phyloP scores from a whole-genome alignment of 2,888 invertebrate genomes.

The Antitype chi region DNA sequence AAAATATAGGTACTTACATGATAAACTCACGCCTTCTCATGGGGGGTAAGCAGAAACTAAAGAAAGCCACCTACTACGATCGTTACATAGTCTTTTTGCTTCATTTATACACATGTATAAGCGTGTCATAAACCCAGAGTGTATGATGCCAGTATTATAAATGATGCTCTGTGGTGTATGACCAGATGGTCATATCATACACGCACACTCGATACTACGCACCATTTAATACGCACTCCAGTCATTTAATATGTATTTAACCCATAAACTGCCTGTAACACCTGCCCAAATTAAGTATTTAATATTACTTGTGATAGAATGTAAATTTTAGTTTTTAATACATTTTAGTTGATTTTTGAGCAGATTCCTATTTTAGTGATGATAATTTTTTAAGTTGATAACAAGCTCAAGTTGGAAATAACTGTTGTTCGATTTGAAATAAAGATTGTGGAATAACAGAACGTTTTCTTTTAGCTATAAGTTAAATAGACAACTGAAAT shows the following conservation, averaged over 20 bases:
- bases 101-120: background rate
- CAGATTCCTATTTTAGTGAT: conserved; percentile 60
- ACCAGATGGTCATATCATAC: background rate
- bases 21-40: background rate
- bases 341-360: conserved; percentile 24
- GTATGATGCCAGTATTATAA: no score
- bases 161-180: no score
- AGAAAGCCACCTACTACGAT: background rate
- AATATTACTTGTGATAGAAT: conserved; percentile 16
- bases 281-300: conserved; percentile 14
- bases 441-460: conserved; percentile 48
- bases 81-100: background rate
- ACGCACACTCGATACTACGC: background rate
- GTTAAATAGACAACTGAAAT: conserved; percentile 26
- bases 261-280: background rate
- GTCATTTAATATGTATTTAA: background rate
- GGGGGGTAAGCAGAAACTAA: background rate
- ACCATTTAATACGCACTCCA: background rate
- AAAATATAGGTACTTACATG: background rate
- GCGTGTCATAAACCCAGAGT: no score
- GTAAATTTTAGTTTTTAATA: conserved; percentile 15
- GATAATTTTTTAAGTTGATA: conserved; percentile 48
- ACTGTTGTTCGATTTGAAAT: conserved; percentile 55
- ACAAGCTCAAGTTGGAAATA: conserved; percentile 25
- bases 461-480: conserved; percentile 10